Evolutionary conservation across 2,113 vertebrate genomes (phyloP).

Genomic region (Etheostoma spectabile): DNA sequence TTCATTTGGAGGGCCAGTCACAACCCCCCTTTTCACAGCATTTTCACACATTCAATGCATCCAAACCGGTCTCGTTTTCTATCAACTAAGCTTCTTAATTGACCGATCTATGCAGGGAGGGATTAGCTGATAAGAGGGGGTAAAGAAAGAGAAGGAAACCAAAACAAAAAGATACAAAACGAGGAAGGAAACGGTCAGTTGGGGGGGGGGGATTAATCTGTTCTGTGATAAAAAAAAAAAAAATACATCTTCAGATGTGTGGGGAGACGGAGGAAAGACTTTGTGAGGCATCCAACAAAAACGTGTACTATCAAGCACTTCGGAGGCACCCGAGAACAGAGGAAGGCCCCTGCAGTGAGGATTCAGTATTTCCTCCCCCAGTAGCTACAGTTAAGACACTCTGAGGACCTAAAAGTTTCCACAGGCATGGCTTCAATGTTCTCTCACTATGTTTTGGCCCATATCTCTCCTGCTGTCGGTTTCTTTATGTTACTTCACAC

Average conservation of each 20-base stretch:
- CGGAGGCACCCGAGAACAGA: constrained; percentile 64
- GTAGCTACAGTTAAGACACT: constrained; percentile 57
- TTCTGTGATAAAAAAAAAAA: constrained; percentile 41
- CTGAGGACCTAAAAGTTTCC: constrained; percentile 41
- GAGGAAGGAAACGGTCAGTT: constrained; percentile 71
- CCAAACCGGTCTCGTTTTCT: constrained; percentile 64
- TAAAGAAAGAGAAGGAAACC: constrained; percentile 53
- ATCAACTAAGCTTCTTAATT: constrained; percentile 73
- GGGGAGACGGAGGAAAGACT: constrained; percentile 56
- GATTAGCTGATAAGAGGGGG: constrained; percentile 68
- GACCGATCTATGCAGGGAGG: constrained; percentile 58
- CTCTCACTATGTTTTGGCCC: constrained; percentile 37
- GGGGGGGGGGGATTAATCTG: constrained; percentile 62
- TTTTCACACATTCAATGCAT: constrained; percentile 68
- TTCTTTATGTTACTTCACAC: constrained; percentile 49
- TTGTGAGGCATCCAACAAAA: constrained; percentile 80
- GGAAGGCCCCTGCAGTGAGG: constrained; percentile 75
- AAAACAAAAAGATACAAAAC: constrained; percentile 73
- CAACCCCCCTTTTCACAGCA: constrained; percentile 57
- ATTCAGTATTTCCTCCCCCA: constrained; percentile 71
- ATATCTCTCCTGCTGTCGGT: constrained; percentile 11
- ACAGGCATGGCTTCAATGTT: constrained; percentile 9
- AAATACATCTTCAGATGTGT: constrained; percentile 79
- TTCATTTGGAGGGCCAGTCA: constrained; percentile 51
- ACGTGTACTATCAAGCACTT: constrained; percentile 72